These are phyloP conservation scores for Julus scanicus DNA, from an alignment of 2,888 invertebrate genomes.

Conservation along the genomic window DNA sequence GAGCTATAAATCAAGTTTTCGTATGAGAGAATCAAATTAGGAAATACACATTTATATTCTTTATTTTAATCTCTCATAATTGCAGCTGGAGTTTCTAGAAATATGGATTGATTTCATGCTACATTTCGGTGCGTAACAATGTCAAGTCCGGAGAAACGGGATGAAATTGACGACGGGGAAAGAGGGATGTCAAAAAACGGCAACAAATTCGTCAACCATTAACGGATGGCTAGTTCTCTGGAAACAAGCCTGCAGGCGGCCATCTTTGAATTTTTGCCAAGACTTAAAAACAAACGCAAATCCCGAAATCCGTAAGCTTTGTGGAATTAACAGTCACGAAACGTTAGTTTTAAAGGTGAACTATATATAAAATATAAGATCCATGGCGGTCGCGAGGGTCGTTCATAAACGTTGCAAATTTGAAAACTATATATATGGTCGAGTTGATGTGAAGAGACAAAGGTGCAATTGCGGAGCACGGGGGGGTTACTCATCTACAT, in stretches of 20 bases:
- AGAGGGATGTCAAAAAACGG: background rate
- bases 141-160: no score
- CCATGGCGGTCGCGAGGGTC: background rate
- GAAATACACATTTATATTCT: no score
- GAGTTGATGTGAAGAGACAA: constrained; percentile 24
- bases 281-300: constrained; percentile 20
- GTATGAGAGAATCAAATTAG: no score
- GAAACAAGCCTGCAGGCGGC: background rate
- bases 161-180: no score
- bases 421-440: background rate
- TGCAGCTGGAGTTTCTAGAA: no score
- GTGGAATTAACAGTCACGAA: constrained; percentile 1
- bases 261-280: background rate
- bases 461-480: constrained; percentile 42
- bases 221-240: background rate
- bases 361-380: background rate
- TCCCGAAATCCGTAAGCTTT: constrained; percentile 16
- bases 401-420: background rate
- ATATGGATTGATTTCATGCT: no score
- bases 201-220: background rate
- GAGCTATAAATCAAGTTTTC: no score
- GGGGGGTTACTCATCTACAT: constrained; percentile 41
- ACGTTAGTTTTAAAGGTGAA: background rate
- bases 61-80: no score
- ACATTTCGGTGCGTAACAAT: no score